Conservation (phyloP, 1,140 invertebrate species). For the Drosophila aff. region DNA sequence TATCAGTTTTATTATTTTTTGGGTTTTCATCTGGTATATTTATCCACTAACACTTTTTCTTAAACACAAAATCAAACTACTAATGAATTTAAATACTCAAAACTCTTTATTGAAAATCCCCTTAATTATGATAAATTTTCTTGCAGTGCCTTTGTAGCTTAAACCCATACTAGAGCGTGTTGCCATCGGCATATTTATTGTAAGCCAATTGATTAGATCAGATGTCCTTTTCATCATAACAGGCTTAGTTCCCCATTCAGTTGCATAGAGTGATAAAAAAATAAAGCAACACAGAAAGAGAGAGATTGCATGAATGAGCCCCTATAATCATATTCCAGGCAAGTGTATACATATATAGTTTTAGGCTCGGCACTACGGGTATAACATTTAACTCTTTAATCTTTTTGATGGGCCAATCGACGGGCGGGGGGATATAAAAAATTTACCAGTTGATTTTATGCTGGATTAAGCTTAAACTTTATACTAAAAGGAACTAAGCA, state of each 20-base stretch:
- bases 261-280: constrained; percentile 29
- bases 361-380: constrained; percentile 40
- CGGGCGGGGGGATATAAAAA: constrained; percentile 69
- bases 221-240: constrained; percentile 52
- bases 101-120: not conserved
- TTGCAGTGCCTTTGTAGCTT: not conserved
- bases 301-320: constrained; percentile 44
- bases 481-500: constrained; percentile 83
- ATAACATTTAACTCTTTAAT: constrained; percentile 81
- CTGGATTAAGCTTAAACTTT: constrained; percentile 84
- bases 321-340: constrained; percentile 56
- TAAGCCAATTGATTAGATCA: constrained; percentile 70
- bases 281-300: not conserved
- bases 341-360: constrained; percentile 55
- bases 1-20: no score
- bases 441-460: constrained; percentile 85
- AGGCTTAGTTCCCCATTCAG: constrained; percentile 27
- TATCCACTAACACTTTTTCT: not conserved
- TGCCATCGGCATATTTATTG: constrained; percentile 50
- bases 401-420: constrained; percentile 46
- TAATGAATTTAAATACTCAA: not conserved
- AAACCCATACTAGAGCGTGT: not conserved
- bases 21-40: not conserved
- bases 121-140: not conserved
- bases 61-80: not conserved